Evolutionary conservation across 1,140 invertebrate species (phyloP).

Genomic region (Drosophila novamexicana): DNA sequence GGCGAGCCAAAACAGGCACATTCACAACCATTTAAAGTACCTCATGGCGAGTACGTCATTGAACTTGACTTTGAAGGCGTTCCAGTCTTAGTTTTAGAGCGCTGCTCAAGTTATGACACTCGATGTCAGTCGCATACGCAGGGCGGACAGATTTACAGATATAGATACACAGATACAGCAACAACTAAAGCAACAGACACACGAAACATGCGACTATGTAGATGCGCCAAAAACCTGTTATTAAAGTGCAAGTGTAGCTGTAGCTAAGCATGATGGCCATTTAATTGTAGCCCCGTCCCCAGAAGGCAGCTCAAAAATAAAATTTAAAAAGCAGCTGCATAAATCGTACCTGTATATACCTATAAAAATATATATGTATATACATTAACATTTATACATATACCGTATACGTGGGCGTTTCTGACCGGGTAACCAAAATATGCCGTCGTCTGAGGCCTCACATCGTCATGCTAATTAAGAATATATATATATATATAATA

Average conservation of each 20-base stretch:
- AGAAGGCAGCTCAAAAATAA: slow-evolving; percentile 33
- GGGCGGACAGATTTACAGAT: slow-evolving; percentile 44
- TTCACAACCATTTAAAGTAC: slow-evolving; percentile 41
- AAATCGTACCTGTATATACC: slow-evolving; percentile 24
- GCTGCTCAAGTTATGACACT: slow-evolving; percentile 52
- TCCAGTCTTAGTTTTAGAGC: slow-evolving; percentile 35
- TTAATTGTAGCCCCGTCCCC: slow-evolving; percentile 41
- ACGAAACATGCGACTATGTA: not conserved
- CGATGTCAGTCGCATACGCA: slow-evolving; percentile 33
- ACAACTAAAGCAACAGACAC: slow-evolving; percentile 5
- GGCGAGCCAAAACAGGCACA: slow-evolving; percentile 25
- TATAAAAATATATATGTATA: not conserved
- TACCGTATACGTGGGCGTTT: slow-evolving; percentile 30
- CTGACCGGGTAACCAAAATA: slow-evolving; percentile 18
- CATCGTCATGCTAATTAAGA: slow-evolving; percentile 50
- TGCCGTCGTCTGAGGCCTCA: slow-evolving; percentile 33
- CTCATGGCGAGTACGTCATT: slow-evolving; percentile 44
- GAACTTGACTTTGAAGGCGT: slow-evolving; percentile 57
- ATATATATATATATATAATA: slow-evolving; percentile 10
- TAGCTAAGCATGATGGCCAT: slow-evolving; percentile 47
- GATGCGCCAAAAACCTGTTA: slow-evolving; percentile 45
- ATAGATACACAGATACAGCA: slow-evolving; percentile 12
- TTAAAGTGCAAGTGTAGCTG: slow-evolving; percentile 46
- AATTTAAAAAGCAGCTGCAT: slow-evolving; percentile 38
- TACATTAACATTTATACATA: not conserved